Percentiles rank a stretch among this genome's conserved stretches.
Conservation (phyloP, 2,888 invertebrate species). For the Hydrotaea cyrtoneurina region DNA sequence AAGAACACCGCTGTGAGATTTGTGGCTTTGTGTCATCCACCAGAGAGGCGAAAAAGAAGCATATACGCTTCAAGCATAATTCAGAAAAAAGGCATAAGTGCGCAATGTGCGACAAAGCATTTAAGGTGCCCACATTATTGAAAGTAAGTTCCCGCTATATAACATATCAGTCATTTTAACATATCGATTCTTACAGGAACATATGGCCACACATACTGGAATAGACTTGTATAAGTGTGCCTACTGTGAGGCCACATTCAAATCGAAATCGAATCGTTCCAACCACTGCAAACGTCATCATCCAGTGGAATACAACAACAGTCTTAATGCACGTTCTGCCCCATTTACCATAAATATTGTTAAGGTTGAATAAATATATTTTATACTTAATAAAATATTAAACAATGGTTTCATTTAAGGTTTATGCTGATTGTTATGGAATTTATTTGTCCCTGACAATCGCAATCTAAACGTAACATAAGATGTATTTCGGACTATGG, state of each 20-base stretch:
- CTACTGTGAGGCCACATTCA: constrained; percentile 76
- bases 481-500: too few relatives aligned
- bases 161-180: background rate
- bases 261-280: constrained; percentile 77
- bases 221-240: constrained; percentile 76
- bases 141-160: constrained; percentile 69
- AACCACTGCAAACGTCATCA: constrained; percentile 77
- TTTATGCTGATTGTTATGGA: too few relatives aligned
- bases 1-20: constrained; percentile 57
- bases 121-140: constrained; percentile 55
- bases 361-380: background rate
- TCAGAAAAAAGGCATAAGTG: constrained; percentile 63
- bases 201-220: constrained; percentile 78
- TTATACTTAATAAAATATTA: too few relatives aligned
- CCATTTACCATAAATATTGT: background rate
- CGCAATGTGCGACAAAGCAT: constrained; percentile 60
- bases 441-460: too few relatives aligned
- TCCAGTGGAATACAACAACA: constrained; percentile 73
- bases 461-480: too few relatives aligned
- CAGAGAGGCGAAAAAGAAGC: constrained; percentile 37
- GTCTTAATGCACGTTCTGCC: background rate
- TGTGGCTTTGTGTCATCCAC: constrained; percentile 63
- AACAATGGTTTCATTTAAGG: background rate
- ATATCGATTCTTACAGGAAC: constrained; percentile 72
- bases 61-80: constrained; percentile 63